Percentiles rank a stretch among this genome's conserved stretches.
Evolutionary conservation across 64 coral and sea anemone species (phyloP).

Genomic region (Dendronephthya gigantea): DNA sequence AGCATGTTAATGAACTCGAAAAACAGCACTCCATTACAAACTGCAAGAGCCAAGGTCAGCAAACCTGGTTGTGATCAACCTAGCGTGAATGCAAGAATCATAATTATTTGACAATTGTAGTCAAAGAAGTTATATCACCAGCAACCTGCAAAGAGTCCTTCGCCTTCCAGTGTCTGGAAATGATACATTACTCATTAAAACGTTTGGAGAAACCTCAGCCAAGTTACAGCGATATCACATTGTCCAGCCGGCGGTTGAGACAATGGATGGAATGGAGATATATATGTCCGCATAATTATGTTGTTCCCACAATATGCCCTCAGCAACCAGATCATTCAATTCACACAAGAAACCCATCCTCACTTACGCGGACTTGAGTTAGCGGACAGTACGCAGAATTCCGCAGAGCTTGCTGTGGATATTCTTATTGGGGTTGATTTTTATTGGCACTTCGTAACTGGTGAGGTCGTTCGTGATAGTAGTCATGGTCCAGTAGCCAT

Average conservation of each 20-base stretch:
- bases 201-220: background rate
- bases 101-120: background rate
- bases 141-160: background rate
- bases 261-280: background rate
- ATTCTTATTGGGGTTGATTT: conserved; percentile 22
- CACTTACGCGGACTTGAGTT: conserved; percentile 2
- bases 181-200: conserved; percentile 29
- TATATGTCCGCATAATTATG: conserved; percentile 14
- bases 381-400: conserved; percentile 13
- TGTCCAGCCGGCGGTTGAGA: conserved; percentile 22
- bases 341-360: background rate
- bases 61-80: background rate
- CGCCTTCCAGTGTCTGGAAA: background rate
- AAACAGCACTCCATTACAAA: background rate
- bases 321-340: conserved; percentile 15
- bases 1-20: background rate
- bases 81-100: background rate
- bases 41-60: background rate
- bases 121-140: background rate
- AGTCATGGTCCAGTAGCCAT: conserved; percentile 13
- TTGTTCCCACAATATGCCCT: conserved; percentile 31
- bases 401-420: conserved; percentile 10
- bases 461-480: background rate
- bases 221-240: conserved; percentile 20
- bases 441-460: conserved; percentile 32